Base-by-base conservation (phyloP, 2,888 invertebrate species). In the Lasioglossum zephyrum region DNA sequence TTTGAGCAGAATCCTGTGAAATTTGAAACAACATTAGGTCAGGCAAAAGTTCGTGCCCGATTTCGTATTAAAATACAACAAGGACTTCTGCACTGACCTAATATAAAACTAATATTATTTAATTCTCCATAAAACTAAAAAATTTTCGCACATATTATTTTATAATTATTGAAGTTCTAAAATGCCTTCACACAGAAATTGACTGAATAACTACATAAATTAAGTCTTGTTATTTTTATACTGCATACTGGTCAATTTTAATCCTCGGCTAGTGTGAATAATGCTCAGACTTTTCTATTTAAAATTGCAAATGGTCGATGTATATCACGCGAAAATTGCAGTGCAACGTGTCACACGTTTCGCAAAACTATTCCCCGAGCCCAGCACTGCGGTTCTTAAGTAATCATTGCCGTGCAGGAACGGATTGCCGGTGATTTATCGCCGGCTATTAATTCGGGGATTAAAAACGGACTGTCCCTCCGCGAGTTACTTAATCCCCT, bases 401-500 rank as follows among this genome's bases (percentile, higher is more conserved):
- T 77, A 77, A 77, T 39, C 69, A 9, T 69, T 77, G 69, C 49
- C 36, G 39, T 39, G 49, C 41, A 36, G 47, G 73, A 36, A 49
- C 70, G 49, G 13, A 26, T 31, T 41, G 18, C 13, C 26, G 53
- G 26, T 53, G 66, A 49, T 66, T 66, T 75, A 41, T 44, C 39
- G 16, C 57, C 31, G 26, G 31, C 39, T 72, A 66, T 72, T 83
- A 72, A 60, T 60, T 76, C 41, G 18, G 44, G 49, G 16, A 66
- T 16, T 53, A 70, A 70, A 63, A 47, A 36, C 26, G 31, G 49
- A 78, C 63, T 73, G 84, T 83, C 84, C 63, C n/a, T 44, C 57
- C 39, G 9, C 16, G 26, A 63, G 73, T 84, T 84, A 70, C 83
- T 74, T 69, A 77, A 84, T 77, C 69, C 39, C 73, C 13, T 44